Evolutionary conservation across 2,888 invertebrate genomes (phyloP), one percentile per base, ranked within the genome.

Genomic region (Drosophila helvetica): DNA sequence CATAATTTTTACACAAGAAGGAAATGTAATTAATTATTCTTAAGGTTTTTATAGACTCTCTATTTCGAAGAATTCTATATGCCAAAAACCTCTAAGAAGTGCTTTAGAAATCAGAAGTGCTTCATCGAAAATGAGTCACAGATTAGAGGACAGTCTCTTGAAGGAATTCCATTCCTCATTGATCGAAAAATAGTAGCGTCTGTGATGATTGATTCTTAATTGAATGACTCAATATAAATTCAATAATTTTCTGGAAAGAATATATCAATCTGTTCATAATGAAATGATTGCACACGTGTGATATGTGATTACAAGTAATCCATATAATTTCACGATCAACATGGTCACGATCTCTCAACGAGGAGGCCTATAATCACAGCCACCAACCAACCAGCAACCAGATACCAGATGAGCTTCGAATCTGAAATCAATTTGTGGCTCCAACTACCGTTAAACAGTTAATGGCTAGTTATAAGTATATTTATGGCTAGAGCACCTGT

Each of bases 11-110:
- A 66, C 50, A 55, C 15, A 18, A 10, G 43, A 25, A 18, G 33
- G 12, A 18, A 52, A 30, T 17, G 42, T 58, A 42, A 68, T 69
- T 69, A 58, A 69, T 62, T 53, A 42, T 48, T 43, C n/a, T 27
- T 25, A 15, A 33, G 15, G n/a, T 9, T 19, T 45, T 12, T n/a
- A 3, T 9, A 15, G 33, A 5, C 5, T n/a, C 5, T 15, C 38
- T 7, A 38, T 38, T 38, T 2, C 38, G 4, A 18, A 2, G 12
- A 46, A 46, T n/a, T 46, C 9, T 10, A 3, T 9, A n/a, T 3
- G 25, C 19, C 12, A 48, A 48, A 48, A n/a, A 33, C 33, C 33
- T 1, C 30, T 22, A 15, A 12, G 15, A 25, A 48, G 47, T 22
- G 22, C 10, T 3, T 3, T 10, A 33, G 33, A 30, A 30, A 30